Conservation (phyloP, 2,888 invertebrate genomes). For the Erebia ligea region DNA sequence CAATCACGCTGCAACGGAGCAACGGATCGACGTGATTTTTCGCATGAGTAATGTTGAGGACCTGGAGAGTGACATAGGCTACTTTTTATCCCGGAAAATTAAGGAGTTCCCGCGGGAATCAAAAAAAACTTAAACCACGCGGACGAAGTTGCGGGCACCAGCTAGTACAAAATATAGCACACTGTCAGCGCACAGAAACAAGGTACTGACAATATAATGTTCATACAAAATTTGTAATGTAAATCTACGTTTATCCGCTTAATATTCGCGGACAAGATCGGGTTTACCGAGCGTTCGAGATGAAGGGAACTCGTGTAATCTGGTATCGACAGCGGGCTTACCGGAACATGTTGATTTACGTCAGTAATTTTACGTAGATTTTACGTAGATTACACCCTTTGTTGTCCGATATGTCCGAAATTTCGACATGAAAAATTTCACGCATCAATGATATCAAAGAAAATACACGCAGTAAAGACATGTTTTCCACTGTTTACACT, state of each 20-base stretch:
- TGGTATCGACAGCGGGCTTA: not conserved
- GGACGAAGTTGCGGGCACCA: too few relatives aligned
- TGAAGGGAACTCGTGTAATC: constrained; percentile 2
- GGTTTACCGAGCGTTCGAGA: constrained; percentile 5
- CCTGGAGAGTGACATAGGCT: too few relatives aligned
- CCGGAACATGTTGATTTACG: not conserved
- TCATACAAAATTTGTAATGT: constrained; percentile 20
- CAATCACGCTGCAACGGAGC: too few relatives aligned
- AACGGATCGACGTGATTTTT: too few relatives aligned
- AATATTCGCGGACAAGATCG: constrained; percentile 30
- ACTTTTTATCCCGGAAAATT: too few relatives aligned
- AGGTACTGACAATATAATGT: constrained; percentile 3
- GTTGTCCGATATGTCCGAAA: not conserved
- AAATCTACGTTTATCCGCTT: constrained; percentile 26
- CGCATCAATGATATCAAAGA: too few relatives aligned
- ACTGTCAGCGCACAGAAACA: too few relatives aligned
- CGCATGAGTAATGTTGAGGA: too few relatives aligned
- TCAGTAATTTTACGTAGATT: constrained; percentile 1
- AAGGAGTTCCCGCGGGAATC: too few relatives aligned
- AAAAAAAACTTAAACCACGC: too few relatives aligned
- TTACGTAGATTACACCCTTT: not conserved
- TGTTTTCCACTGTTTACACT: too few relatives aligned
- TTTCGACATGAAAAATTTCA: not conserved
- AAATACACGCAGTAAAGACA: too few relatives aligned
- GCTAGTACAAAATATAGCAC: not conserved